phyloP scores from a whole-genome alignment of 2,888 invertebrate genomes.

The Heteromyza rotundicornis region DNA sequence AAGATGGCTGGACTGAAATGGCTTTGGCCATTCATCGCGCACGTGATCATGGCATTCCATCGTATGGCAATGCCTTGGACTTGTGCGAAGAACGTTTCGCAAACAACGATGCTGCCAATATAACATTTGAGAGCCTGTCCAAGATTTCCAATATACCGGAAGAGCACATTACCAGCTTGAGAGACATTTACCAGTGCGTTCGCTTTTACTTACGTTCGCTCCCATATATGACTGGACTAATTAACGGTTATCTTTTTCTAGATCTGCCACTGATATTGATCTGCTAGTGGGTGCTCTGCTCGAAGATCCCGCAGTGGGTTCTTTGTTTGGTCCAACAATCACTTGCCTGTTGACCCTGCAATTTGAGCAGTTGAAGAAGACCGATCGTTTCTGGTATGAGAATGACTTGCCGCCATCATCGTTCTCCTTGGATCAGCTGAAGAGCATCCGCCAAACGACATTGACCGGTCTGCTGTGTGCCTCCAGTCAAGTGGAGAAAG shows the following conservation, averaged over 20 bases:
- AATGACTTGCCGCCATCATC: conserved; percentile 91
- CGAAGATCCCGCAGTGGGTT: conserved; percentile 80
- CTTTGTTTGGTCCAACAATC: conserved; percentile 86
- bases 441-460: conserved; percentile 80
- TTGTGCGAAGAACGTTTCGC: conserved; percentile 65
- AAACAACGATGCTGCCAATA: conserved; percentile 40
- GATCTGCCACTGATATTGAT: conserved; percentile 79
- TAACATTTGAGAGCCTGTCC: conserved; percentile 50
- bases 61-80: conserved; percentile 73
- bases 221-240: too few species aligned
- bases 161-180: conserved; percentile 69
- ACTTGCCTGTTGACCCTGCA: conserved; percentile 86
- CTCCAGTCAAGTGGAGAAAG: conserved; percentile 70
- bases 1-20: conserved; percentile 65
- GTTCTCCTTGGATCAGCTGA: conserved; percentile 76
- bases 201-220: not conserved
- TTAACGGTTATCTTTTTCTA: conserved; percentile 47
- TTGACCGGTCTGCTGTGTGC: conserved; percentile 81
- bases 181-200: conserved; percentile 72
- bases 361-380: conserved; percentile 80
- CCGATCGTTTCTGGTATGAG: conserved; percentile 95
- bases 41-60: conserved; percentile 82
- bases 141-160: conserved; percentile 56
- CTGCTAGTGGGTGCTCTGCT: conserved; percentile 82
- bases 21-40: conserved; percentile 69